Base-by-base conservation (phyloP, 37 sponge, comb jelly and placozoan species). In the Geodia barretti region DNA sequence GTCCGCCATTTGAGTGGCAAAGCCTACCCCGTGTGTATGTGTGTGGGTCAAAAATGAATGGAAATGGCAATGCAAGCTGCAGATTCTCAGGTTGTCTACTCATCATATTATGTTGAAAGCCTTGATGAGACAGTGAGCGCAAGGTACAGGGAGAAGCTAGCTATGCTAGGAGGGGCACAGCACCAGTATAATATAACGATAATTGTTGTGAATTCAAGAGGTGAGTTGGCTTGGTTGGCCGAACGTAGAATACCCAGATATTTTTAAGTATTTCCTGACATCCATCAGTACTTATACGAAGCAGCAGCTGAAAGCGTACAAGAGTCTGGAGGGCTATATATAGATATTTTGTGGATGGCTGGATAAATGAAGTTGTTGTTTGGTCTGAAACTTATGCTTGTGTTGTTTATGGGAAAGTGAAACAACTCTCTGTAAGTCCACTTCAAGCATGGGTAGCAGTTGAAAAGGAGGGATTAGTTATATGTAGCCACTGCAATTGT, bases 401-500 rank as follows among this genome's bases (percentile, higher is more conserved):
- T 47, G 54, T 47, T 17, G 54, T 47, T 47, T 47, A 47, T 47
- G 54, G 54, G 54, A 47, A 7, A 47, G 54, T 47, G 54, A 47
- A 47, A 47, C 54, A 47, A 47, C 14, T 47, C 7, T 47, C 54
- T 47, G 54, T 14, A 47, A 47, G 54, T 47, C 54, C 54, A 47
- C 54, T 47, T 47, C 11, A 47, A 47, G 54, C 54, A 47, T 47
- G 54, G 54, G 54, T 14, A 47, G 54, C 54, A 17, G 54, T 47
- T 7, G 54, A 47, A 47, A 47, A 14, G 54, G 29, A n/a, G 29
- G 89, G 79, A n/a, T 33, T 54, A n/a, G 74, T 86, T 7, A 1
- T 86, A 1, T 80, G 88, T 88, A 83, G 71, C 7, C 88, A 88
- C 73, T 88, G 83, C 63, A 79, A 41, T 34, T 88, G 88, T 14